Percentiles rank a stretch among this genome's conserved stretches.
Evolutionary conservation across 2,797 vertebrate species (phyloP).

Genomic region (Fundulus diaphanus): DNA sequence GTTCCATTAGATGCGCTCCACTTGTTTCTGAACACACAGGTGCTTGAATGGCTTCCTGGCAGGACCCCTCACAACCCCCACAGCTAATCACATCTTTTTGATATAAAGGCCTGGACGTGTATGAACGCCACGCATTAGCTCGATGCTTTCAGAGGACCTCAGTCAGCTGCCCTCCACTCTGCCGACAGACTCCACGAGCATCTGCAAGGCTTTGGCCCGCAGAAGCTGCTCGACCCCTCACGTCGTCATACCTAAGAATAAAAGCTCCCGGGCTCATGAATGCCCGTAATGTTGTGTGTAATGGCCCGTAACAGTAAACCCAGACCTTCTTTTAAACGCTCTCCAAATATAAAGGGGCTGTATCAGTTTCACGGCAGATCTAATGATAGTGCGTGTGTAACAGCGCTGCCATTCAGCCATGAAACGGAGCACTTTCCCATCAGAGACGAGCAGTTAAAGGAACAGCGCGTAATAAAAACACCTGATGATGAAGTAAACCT

Average conservation of each 20-base stretch:
- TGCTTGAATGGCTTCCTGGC: not conserved
- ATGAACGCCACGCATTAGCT: not conserved
- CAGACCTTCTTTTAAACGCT: constrained; percentile 5
- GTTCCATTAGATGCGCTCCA: not conserved
- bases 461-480: not conserved
- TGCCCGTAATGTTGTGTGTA: constrained; percentile 28
- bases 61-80: not conserved
- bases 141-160: not conserved
- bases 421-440: not conserved
- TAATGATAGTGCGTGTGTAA: constrained; percentile 39
- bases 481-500: not conserved
- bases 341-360: constrained; percentile 27
- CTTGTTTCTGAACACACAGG: not conserved
- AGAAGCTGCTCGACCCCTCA: constrained; percentile 24
- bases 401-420: constrained; percentile 3
- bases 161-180: not conserved
- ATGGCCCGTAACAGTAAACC: constrained; percentile 47
- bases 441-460: not conserved
- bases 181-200: not conserved
- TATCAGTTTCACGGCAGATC: constrained; percentile 38
- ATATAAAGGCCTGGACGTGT: not conserved
- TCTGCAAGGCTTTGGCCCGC: not conserved
- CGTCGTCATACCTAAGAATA: constrained; percentile 59
- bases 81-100: not conserved
- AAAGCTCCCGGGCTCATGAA: constrained; percentile 15